Conservation (phyloP, 2,797 vertebrate species). For the Squalus acanthias region DNA sequence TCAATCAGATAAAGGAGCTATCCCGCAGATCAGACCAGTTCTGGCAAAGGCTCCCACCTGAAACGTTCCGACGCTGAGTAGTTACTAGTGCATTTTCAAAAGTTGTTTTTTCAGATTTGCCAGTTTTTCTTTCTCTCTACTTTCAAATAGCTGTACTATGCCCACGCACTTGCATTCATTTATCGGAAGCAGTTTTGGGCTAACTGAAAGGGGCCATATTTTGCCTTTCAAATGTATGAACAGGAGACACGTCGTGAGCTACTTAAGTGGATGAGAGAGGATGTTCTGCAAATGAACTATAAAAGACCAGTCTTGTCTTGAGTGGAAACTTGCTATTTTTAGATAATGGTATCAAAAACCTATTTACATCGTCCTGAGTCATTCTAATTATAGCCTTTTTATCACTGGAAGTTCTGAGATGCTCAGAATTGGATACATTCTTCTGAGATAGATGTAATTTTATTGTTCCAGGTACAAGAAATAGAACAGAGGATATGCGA, state of each 20-base stretch:
- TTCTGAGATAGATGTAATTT: neutral
- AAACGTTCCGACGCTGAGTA: neutral
- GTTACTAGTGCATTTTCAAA: neutral
- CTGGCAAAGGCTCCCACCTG: neutral
- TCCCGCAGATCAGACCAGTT: neutral
- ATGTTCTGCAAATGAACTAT: neutral
- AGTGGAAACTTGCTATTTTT: neutral
- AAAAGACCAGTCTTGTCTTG: neutral
- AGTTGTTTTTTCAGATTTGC: neutral
- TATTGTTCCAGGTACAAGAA: neutral
- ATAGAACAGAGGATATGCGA: neutral
- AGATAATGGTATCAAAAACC: neutral
- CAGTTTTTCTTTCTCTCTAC: neutral
- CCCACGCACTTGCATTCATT: neutral
- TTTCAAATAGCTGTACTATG: neutral
- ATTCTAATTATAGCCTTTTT: neutral
- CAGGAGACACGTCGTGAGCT: neutral
- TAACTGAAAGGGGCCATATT: neutral
- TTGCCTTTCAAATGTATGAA: neutral
- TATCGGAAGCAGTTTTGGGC: neutral
- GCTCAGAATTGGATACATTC: neutral
- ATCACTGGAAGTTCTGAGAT: neutral
- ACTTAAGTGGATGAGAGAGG: neutral
- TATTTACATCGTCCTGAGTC: neutral
- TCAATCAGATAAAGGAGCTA: neutral